Conservation (phyloP, 2,113 vertebrate genomes). For the Albula glossodonta region DNA sequence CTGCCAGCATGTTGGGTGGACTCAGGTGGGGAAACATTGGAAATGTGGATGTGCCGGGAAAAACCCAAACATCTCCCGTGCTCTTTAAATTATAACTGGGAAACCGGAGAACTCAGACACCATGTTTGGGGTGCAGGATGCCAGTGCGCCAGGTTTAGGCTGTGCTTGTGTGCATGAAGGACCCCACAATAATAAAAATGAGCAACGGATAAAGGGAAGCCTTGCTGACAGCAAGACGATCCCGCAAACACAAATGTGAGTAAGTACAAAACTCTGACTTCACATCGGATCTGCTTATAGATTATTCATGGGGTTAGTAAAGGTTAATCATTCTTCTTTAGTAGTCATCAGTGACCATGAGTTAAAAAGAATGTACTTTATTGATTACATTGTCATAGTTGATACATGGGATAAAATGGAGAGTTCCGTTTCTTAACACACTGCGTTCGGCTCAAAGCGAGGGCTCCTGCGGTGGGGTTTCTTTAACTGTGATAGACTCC, state of each 20-base stretch:
- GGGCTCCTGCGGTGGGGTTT: background rate
- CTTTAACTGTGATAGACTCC: conserved; percentile 12
- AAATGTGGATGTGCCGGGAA: too few species aligned
- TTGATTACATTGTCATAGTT: background rate
- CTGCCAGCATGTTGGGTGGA: background rate
- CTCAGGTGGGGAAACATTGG: background rate
- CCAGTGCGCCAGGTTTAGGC: background rate
- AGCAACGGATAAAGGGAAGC: background rate
- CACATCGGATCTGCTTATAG: background rate
- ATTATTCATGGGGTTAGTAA: conserved; percentile 12
- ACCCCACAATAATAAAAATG: conserved; percentile 1
- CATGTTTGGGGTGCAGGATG: background rate
- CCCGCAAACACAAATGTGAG: background rate
- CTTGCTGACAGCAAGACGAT: background rate
- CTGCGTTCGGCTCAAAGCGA: background rate
- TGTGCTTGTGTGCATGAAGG: background rate
- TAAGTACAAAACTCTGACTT: background rate
- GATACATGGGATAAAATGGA: background rate
- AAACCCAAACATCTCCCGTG: too few species aligned
- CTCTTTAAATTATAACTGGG: background rate
- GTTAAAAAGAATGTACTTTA: conserved; percentile 6
- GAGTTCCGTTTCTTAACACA: background rate
- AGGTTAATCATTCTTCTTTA: conserved; percentile 1
- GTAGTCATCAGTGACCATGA: background rate
- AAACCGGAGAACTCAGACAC: background rate